Conservation (phyloP, 2,113 vertebrate genomes). For the Aphelocoma coerulescens region DNA sequence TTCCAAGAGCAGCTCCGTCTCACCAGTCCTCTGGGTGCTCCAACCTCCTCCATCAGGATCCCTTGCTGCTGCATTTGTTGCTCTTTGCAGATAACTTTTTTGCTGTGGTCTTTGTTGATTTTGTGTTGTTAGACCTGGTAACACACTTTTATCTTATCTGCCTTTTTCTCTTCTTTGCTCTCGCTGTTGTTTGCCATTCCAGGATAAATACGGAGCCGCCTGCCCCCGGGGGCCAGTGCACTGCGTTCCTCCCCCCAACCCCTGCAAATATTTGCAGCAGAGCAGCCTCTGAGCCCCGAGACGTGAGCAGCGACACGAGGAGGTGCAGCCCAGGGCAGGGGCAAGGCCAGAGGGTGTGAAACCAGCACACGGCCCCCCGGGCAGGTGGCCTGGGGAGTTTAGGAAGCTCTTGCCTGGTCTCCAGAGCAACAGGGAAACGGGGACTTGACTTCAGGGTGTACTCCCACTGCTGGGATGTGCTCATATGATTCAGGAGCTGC, state of each 20-base stretch:
- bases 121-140: conserved; percentile 38
- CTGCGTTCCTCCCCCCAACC: neutral
- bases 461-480: neutral
- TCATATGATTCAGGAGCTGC: neutral
- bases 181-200: conserved; percentile 37
- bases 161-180: conserved; percentile 47
- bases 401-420: neutral
- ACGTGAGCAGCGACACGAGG: conserved; percentile 40
- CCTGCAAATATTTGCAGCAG: conserved; percentile 59
- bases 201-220: conserved; percentile 26
- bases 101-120: conserved; percentile 9
- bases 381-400: neutral
- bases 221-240: conserved; percentile 41
- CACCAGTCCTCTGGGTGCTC: neutral
- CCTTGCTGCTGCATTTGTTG: neutral
- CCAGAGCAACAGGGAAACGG: neutral
- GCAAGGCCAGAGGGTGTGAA: conserved; percentile 28
- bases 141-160: conserved; percentile 65
- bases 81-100: conserved; percentile 21
- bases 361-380: neutral
- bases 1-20: neutral
- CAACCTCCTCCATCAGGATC: neutral
- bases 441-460: neutral
- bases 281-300: neutral
- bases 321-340: conserved; percentile 45